Conservation (phyloP, 2,888 invertebrate species). For the Trachelus tabidus region DNA sequence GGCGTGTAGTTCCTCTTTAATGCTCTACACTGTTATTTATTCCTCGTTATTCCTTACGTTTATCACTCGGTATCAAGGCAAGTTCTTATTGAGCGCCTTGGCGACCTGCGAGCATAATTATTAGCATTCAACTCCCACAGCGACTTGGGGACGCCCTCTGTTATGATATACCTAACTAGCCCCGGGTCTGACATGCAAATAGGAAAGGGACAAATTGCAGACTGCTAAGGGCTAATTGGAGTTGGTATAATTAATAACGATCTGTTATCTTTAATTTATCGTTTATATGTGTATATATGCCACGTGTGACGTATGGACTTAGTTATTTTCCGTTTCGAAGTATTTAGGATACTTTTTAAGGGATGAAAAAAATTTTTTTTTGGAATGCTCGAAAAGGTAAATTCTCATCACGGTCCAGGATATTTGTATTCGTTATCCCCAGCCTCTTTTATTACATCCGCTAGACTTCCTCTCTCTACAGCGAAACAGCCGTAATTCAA, state of each 20-base stretch:
- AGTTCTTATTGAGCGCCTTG: slow-evolving; percentile 22
- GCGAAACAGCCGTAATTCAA: slow-evolving; percentile 42
- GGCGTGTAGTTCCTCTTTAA: slow-evolving; percentile 35
- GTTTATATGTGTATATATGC: too few species aligned
- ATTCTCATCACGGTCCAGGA: background rate
- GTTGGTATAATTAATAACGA: background rate
- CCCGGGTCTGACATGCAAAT: background rate
- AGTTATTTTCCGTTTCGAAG: background rate
- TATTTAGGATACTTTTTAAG: background rate
- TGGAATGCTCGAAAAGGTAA: background rate
- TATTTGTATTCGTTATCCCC: background rate
- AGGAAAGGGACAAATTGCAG: background rate
- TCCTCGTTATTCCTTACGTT: slow-evolving; percentile 47
- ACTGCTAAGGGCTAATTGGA: background rate
- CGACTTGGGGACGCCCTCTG: background rate
- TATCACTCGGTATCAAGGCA: slow-evolving; percentile 37
- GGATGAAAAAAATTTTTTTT: background rate
- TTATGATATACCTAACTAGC: background rate
- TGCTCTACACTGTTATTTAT: slow-evolving; percentile 48
- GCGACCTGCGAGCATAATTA: background rate
- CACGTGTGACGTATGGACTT: background rate
- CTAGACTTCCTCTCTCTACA: background rate
- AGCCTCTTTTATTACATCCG: background rate
- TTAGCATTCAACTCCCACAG: background rate
- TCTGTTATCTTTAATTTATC: background rate